Conservation (phyloP, 2,113 vertebrate genomes). For the Crotalus viridis region DNA sequence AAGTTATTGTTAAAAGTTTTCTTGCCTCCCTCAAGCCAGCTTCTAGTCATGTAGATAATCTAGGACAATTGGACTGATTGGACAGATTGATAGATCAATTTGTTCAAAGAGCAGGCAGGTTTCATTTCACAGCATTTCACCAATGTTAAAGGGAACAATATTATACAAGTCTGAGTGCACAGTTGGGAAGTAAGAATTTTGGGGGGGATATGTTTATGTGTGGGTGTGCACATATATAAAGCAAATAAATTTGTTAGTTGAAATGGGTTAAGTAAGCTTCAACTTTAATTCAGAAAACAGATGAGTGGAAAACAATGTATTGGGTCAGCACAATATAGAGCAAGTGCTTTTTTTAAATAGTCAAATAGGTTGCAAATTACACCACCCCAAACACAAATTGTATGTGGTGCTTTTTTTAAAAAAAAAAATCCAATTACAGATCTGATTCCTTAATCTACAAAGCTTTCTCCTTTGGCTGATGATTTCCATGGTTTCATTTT, state of each 20-base stretch:
- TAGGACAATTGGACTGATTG: not conserved
- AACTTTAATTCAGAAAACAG: not conserved
- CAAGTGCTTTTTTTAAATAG: constrained; percentile 16
- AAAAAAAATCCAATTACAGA: constrained; percentile 46
- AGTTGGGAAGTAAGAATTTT: not conserved
- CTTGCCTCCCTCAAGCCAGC: not conserved
- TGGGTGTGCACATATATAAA: not conserved
- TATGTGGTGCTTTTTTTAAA: constrained; percentile 47
- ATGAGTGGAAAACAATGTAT: not conserved
- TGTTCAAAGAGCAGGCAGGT: not conserved
- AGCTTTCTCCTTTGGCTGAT: constrained; percentile 41
- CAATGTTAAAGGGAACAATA: not conserved
- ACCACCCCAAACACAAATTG: constrained; percentile 27
- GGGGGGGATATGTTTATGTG: not conserved
- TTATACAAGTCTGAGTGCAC: not conserved
- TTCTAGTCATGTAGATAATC: not conserved
- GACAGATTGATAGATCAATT: not conserved
- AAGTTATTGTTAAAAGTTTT: not conserved
- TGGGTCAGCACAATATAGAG: not conserved
- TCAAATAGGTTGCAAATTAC: constrained; percentile 21
- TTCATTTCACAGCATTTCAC: not conserved
- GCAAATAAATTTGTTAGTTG: not conserved
- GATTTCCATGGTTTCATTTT: constrained; percentile 62
- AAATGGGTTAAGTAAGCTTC: not conserved
- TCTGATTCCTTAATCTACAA: constrained; percentile 47